These are phyloP conservation scores for Danaus plexippus DNA, from an alignment of 1,140 invertebrate species.

Conservation along the genomic window DNA sequence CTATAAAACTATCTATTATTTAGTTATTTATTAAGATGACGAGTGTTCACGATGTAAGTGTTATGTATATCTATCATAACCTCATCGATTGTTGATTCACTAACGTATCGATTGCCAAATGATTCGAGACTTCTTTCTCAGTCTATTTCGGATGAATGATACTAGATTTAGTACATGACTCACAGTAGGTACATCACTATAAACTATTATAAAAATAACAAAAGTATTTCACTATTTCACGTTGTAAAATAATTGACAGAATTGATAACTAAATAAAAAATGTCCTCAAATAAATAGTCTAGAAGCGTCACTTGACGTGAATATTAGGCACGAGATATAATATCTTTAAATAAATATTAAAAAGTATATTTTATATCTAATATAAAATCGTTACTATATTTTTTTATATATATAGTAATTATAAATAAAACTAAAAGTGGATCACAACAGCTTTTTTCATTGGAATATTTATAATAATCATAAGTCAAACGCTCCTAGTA, in stretches of 20 bases:
- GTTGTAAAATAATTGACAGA: not conserved
- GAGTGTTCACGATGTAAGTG: conserved; percentile 7
- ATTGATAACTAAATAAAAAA: conserved; percentile 4
- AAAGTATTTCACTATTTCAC: not conserved
- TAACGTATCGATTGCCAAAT: conserved; percentile 49
- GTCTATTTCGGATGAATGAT: conserved; percentile 41
- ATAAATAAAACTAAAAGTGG: too few relatives aligned
- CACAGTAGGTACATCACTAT: conserved; percentile 18
- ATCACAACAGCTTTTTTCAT: too few relatives aligned
- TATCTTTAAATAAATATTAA: too few relatives aligned
- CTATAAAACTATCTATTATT: conserved; percentile 47
- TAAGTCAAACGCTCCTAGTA: too few relatives aligned
- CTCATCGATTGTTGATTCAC: conserved; percentile 33
- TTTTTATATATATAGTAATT: too few relatives aligned
- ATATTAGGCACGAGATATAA: too few relatives aligned
- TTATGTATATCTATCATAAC: conserved; percentile 4
- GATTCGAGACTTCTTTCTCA: conserved; percentile 39
- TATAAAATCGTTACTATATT: too few relatives aligned
- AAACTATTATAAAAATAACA: conserved; percentile 2
- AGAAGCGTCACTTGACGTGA: too few relatives aligned
- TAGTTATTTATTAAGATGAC: conserved; percentile 33
- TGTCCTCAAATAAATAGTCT: too few relatives aligned
- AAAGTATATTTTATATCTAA: too few relatives aligned
- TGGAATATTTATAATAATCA: too few relatives aligned
- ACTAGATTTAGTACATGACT: conserved; percentile 33